phyloP scores from a whole-genome alignment of 1,140 invertebrate genomes.

The Pseudobourletiella spinata region DNA sequence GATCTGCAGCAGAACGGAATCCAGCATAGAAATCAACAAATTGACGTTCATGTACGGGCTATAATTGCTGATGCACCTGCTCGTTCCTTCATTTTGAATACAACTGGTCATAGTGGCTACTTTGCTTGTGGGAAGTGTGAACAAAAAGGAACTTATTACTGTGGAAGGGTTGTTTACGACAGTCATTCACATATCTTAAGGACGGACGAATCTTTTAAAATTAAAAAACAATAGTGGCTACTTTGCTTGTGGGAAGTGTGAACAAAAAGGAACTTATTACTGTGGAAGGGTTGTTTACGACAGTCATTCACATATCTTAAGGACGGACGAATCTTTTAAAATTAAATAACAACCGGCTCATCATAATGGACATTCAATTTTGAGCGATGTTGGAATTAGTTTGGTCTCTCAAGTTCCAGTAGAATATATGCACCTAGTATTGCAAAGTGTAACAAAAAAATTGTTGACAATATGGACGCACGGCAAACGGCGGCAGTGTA shows the following conservation, averaged over 20 bases:
- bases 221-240: constrained; percentile 30
- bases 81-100: constrained; percentile 11
- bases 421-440: constrained; percentile 40
- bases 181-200: background rate
- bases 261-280: constrained; percentile 4
- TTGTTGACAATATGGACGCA: constrained; percentile 37
- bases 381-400: constrained; percentile 31
- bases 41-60: background rate
- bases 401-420: constrained; percentile 37
- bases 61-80: constrained; percentile 30
- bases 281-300: constrained; percentile 14
- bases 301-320: background rate
- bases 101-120: constrained; percentile 19
- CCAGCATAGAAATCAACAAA: background rate
- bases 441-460: constrained; percentile 37
- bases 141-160: constrained; percentile 2
- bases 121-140: constrained; percentile 24
- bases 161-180: constrained; percentile 12
- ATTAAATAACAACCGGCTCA: constrained; percentile 19
- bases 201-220: no score
- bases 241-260: constrained; percentile 23
- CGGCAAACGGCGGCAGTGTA: background rate
- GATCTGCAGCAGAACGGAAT: constrained; percentile 9
- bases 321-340: constrained; percentile 32
- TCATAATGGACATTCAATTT: constrained; percentile 26